A percentile compares a stretch with the other conserved stretches of the same genome.
phyloP scores from a whole-genome alignment of 2,797 vertebrate species.

The Danionella dracula region DNA sequence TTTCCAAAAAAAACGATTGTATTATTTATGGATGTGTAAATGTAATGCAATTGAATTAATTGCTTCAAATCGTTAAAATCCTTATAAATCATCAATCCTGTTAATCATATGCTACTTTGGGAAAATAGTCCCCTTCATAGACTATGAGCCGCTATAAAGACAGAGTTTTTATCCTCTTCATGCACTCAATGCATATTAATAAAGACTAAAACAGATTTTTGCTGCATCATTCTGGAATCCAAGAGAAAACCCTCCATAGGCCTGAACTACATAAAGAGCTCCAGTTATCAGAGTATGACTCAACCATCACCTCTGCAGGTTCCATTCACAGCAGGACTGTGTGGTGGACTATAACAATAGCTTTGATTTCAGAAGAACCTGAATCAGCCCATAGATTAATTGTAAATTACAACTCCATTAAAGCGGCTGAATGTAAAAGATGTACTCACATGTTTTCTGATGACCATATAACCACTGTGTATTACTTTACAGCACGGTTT shows the following conservation, averaged over 20 bases:
- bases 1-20: no score
- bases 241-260: conserved; percentile 1
- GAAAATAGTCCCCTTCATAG: background rate
- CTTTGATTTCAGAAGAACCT: conserved; percentile 9
- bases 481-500: no score
- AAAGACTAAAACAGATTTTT: background rate
- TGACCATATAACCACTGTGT: background rate
- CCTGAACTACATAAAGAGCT: conserved; percentile 17
- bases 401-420: no score
- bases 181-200: background rate
- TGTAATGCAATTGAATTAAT: no score
- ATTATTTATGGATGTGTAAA: no score
- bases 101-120: background rate
- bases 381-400: no score
- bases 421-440: background rate
- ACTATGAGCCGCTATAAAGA: background rate
- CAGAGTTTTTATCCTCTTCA: conserved; percentile 5
- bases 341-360: conserved; percentile 6
- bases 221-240: background rate
- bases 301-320: conserved; percentile 3
- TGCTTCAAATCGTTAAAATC: no score
- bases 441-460: background rate
- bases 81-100: no score
- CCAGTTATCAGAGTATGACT: conserved; percentile 4
- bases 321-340: conserved; percentile 4